Base-by-base conservation (phyloP, 1,140 invertebrate genomes). In the Drosophila mojavensis region DNA sequence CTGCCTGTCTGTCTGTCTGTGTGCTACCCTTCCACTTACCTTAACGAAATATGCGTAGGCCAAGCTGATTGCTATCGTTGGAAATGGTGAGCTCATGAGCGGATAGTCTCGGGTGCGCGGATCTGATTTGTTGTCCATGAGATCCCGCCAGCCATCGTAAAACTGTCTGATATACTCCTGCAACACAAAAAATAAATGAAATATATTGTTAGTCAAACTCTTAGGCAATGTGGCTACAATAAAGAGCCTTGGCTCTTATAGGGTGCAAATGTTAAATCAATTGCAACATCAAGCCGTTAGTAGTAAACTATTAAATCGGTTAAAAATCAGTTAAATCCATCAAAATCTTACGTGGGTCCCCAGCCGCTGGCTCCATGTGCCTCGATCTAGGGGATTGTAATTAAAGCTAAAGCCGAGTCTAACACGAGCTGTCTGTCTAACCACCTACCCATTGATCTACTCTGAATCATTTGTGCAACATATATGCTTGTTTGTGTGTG, bases 31-130 rank as follows among this genome's bases (percentile, higher is more conserved):
- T 60, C 64, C 75, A 71, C 82, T 90, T 91, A 95, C 94, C 94
- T 97, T 97, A 71, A 97, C 96, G 86, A 96, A 94, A 91, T 95
- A 96, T 26, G 96, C 95, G 88, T 97, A 97, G 60, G 93, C 94
- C 72, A 97, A 83, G 92, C 96, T 97, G 80, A 97, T 95, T 47
- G 94, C 85, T 68, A 97, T 91, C 41, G 97, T 98, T 36, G 97
- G 97, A 51, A 96, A 94, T 65, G 97, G 97, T 17, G 95, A 95
- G 88, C 95, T 95, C 97, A 98, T 98, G 73, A 98, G 92, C 54
- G 95, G 94, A 96, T 96, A 98, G 84, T 96, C 94, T 88, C 95
- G 96, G 62, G 97, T 96, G 79, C 97, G 94, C n/a, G 95, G 95
- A 93, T 97, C 97, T 95, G 93, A 80, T 89, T 95, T 94, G 91